Evolutionary conservation across 2,113 vertebrate genomes (phyloP), one percentile per base, ranked within the genome.

Genomic region (Oceanites oceanicus): DNA sequence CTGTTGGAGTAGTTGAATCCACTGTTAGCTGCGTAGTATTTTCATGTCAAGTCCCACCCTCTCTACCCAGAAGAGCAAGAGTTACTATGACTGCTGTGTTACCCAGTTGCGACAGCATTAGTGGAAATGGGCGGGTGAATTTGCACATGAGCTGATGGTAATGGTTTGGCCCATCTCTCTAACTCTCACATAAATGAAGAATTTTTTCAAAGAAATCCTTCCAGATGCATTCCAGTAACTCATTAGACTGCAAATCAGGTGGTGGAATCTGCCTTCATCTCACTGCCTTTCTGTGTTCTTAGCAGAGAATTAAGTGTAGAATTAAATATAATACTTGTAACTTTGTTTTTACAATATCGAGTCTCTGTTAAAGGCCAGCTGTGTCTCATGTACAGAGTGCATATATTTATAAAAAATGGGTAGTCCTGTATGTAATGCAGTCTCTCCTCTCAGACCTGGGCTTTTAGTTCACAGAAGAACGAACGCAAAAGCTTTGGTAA

Each of bases 321-420:
- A 50, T 78, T 59, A 58, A 65, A 36, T 10, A 9, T 23, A 61
- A 4, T 38, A 14, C 11, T 66, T 71, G 18, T 38, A 52, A 17
- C 53, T 74, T 50, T 13, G 15, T 42, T 63, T 92, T 63, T 27
- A 32, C 42, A 15, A 10, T 14, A 27, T 32, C 38, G 27, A 2
- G 23, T 38, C 44, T 53, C 27, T 71, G 59, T 25, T 70, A 26
- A 40, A 20, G 38, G 56, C 34, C 20, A 8, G 11, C 55, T 22
- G 4, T 58, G 13, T 72, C 40, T 86, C 13, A 2, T 16, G 22
- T 6, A 15, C 44, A 14, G 49, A 11, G 17, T 15, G 12, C n/a
- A 4, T 27, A 1, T n/a, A 6, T 13, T 42, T 38, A 25, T 16
- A 1, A 29, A 34, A 59, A 0, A 1, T 11, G 23, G 14, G 11